phyloP scores from a whole-genome alignment of 30 jellyfish, hydroid and myxozoan species.

The Hydra vulgaris region DNA sequence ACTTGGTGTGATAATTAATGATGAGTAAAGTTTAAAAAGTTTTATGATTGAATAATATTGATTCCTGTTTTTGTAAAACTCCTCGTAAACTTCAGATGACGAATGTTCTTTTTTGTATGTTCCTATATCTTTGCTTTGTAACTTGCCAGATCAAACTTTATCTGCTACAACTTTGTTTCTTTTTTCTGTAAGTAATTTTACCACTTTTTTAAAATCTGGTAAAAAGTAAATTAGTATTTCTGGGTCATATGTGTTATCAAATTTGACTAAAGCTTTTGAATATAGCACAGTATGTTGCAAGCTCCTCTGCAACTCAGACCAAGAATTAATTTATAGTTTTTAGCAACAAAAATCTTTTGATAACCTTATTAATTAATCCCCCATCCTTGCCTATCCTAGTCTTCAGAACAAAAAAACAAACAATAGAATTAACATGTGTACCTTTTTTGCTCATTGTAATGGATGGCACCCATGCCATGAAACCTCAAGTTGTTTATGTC shows the following conservation, averaged over 20 bases:
- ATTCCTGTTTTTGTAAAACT: background rate
- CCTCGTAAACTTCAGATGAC: background rate
- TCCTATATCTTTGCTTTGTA: slow-evolving; percentile 2
- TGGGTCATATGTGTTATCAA: slow-evolving; percentile 2
- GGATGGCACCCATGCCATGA: slow-evolving; percentile 10
- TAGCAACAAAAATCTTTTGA: no score
- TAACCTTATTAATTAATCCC: background rate
- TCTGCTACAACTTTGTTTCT: background rate
- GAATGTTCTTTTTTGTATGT: background rate
- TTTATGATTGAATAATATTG: background rate
- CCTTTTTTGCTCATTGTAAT: no score
- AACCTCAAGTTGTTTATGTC: background rate
- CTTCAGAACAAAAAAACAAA: background rate
- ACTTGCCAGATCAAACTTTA: slow-evolving; percentile 4
- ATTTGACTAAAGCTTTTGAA: background rate
- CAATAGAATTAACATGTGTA: background rate
- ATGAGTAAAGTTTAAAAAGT: background rate
- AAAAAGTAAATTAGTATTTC: background rate
- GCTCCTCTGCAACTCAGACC: no score
- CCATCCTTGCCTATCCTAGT: slow-evolving; percentile 4
- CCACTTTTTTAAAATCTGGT: slow-evolving; percentile 2
- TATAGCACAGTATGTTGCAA: no score
- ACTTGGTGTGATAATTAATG: background rate
- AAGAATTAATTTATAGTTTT: no score
- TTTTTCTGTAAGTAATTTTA: background rate